These are phyloP conservation scores for Herpetotheres cachinnans DNA, from an alignment of 2,113 vertebrate genomes.

Conservation along the genomic window DNA sequence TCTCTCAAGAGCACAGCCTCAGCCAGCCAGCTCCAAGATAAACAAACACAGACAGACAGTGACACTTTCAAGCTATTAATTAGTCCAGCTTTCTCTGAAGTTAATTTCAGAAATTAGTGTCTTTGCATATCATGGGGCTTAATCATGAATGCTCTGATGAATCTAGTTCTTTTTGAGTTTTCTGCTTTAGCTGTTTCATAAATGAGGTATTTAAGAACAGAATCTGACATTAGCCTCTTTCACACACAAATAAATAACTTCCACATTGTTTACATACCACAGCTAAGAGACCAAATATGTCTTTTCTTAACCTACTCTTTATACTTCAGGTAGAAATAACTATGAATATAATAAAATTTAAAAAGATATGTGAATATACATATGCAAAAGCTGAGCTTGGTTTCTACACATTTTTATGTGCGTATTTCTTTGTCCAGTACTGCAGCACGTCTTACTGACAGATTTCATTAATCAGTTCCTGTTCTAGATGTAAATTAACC, in stretches of 20 bases:
- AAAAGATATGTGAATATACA: not conserved
- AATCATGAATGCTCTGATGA: not conserved
- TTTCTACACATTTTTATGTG: not conserved
- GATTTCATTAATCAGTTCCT: constrained; percentile 23
- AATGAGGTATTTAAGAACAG: not conserved
- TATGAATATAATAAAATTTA: not conserved
- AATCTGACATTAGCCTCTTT: not conserved
- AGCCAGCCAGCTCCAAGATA: not conserved
- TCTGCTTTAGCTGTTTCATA: not conserved
- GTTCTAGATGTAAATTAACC: constrained; percentile 25
- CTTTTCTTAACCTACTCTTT: not conserved
- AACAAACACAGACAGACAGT: constrained; percentile 17
- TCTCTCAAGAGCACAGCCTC: constrained; percentile 2
- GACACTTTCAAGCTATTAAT: constrained; percentile 24
- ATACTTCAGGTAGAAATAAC: not conserved
- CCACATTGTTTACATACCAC: not conserved
- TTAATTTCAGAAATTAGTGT: constrained; percentile 37
- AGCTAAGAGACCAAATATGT: not conserved
- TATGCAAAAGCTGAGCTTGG: not conserved
- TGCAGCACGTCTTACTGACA: not conserved
- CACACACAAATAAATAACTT: not conserved
- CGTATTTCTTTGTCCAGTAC: not conserved
- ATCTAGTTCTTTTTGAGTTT: not conserved
- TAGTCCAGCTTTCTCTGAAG: not conserved
- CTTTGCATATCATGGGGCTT: not conserved